Base-by-base conservation (phyloP, 2,113 vertebrate species). In the Datnioides undecimradiatus region DNA sequence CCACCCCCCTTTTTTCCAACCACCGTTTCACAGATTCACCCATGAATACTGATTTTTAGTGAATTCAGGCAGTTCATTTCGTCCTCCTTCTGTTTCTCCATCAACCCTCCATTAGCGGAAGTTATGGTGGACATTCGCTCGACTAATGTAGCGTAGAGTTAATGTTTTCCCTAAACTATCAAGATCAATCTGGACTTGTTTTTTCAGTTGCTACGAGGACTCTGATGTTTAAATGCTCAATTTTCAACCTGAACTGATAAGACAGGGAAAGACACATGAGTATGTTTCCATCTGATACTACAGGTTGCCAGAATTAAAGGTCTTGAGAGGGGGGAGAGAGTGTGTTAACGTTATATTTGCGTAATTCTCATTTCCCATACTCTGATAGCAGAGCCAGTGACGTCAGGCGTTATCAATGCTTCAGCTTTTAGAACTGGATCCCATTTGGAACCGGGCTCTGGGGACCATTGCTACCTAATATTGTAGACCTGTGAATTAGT, bases 11-110 rank as follows among this genome's bases (percentile, higher is more conserved):
- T 52, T 67, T 66, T 52, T 76, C 34, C 72, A 55, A 38, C 29
- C 29, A 64, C 54, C 67, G 45, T 80, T 72, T 80, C 57, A 77
- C 76, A 67, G 62, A 85, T 73, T 62, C 27, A 23, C 52, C 55
- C 45, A 27, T 83, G 72, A 76, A 82, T 87, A 87, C 84, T 54
- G 83, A 70, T 80, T 81, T 83, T 51, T 33, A 16, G n/a, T 49
- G 77, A 41, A 77, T 79, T 89, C 23, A 79, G 55, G 19, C 36
- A 58, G 21, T 64, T 58, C 27, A 12, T 48, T 49, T 63, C 12
- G 38, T 64, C 31, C 3, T 51, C 12, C 12, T 55, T 17, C 49
- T 59, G 33, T 63, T 62, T 60, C 21, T 54, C 27, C 4, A 38
- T 76, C 51, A 46, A 59, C 36, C 73, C 19, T 65, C 19, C 58